These are phyloP conservation scores for Oophaga sylvatica DNA, from an alignment of 2,797 vertebrate species.

Conservation along the genomic window DNA sequence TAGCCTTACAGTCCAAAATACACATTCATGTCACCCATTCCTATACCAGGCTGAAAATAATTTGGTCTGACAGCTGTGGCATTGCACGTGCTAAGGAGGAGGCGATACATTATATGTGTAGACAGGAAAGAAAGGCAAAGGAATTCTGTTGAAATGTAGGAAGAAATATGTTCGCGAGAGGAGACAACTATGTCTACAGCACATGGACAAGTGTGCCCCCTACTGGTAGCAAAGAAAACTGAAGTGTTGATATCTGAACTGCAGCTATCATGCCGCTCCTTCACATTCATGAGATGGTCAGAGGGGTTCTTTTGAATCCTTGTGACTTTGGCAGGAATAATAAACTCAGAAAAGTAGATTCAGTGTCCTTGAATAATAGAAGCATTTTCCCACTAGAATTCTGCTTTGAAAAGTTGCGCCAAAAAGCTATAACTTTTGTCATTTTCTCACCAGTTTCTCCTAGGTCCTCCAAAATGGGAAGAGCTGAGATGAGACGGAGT, in stretches of 20 bases:
- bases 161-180: neutral
- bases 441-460: too few relatives aligned
- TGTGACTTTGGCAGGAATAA: too few relatives aligned
- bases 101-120: slow-evolving; percentile 6
- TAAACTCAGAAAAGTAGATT: too few relatives aligned
- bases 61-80: slow-evolving; percentile 29
- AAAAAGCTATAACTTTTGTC: too few relatives aligned
- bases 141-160: slow-evolving; percentile 24
- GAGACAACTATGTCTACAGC: neutral
- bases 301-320: too few relatives aligned
- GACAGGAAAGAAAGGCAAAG: slow-evolving; percentile 10
- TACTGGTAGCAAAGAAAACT: neutral
- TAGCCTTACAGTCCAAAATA: slow-evolving; percentile 29
- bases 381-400: too few relatives aligned
- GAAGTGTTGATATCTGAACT: neutral
- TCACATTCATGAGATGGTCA: too few relatives aligned
- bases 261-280: too few relatives aligned
- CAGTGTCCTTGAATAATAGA: too few relatives aligned
- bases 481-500: too few relatives aligned
- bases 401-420: too few relatives aligned
- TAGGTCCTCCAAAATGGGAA: too few relatives aligned
- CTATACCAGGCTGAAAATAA: slow-evolving; percentile 36
- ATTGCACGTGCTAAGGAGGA: slow-evolving; percentile 4
- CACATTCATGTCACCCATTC: slow-evolving; percentile 59
- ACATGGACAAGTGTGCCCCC: neutral